Conservation (phyloP, 1,140 invertebrate genomes). For the Drosophila bocki region DNA sequence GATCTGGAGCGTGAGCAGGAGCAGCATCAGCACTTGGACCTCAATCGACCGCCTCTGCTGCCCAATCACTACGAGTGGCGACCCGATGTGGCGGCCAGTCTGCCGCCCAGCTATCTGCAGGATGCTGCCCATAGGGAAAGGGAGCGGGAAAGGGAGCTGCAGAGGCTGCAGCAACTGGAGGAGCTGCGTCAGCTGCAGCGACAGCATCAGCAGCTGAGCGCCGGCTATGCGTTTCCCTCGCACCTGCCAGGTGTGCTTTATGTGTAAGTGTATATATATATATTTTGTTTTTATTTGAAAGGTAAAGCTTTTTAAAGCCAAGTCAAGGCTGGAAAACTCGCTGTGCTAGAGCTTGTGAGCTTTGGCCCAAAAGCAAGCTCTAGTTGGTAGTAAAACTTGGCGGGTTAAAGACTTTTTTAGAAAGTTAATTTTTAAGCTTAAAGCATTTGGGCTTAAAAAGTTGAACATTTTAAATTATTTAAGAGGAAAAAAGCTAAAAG, state of each 20-base stretch:
- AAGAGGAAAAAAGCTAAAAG: too few species aligned
- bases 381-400: neutral
- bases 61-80: slow-evolving; percentile 71
- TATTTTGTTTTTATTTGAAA: neutral
- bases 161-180: slow-evolving; percentile 38
- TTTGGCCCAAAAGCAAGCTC: neutral
- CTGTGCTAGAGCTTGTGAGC: neutral
- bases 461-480: neutral
- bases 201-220: slow-evolving; percentile 68
- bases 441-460: neutral
- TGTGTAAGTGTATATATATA: slow-evolving; percentile 39
- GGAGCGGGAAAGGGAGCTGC: slow-evolving; percentile 22
- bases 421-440: neutral
- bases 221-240: slow-evolving; percentile 60
- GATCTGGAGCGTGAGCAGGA: slow-evolving; percentile 66
- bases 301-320: neutral
- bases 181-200: slow-evolving; percentile 51
- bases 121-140: slow-evolving; percentile 59
- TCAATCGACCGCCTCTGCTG: slow-evolving; percentile 62
- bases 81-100: slow-evolving; percentile 59
- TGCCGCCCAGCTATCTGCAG: slow-evolving; percentile 65
- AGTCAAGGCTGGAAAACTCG: neutral
- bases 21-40: slow-evolving; percentile 35
- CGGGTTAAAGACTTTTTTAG: neutral
- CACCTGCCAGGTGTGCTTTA: slow-evolving; percentile 52